Base-by-base conservation (phyloP, 1,140 invertebrate species). In the Macrocentrus cingulum region DNA sequence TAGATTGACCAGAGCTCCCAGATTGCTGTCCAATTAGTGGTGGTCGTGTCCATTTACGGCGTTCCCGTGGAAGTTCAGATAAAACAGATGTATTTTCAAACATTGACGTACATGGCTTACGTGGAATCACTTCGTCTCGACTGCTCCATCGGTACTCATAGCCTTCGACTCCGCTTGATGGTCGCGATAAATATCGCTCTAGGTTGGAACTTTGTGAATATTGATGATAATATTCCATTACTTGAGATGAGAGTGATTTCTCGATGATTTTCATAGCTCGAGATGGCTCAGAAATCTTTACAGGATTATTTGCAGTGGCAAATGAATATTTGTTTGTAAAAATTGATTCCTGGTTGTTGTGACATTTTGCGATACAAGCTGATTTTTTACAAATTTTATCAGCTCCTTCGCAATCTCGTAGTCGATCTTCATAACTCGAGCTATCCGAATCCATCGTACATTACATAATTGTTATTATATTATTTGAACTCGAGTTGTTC, bases 381-480 rank as follows among this genome's bases (percentile, higher is more conserved):
- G 50, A 20, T 50, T 20, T 39, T 22, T 41, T 52, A 22, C 18
- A 11, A 9, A 23, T 36, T 22, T 61, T 48, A 5, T 66, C 50
- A 20, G 66, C 15, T 9, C 44, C 34, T 58, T 70, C 63, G 5
- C 59, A 48, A 23, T 72, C 66, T 49, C 50, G 67, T 51, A 63
- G 20, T 54, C 60, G 51, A 41, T 61, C 64, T 39, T 77, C 73
- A 46, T 69, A 71, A 49, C 70, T 76, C 13, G 72, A 71, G 67
- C 72, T 22, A 71, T 79, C 71, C 66, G 72, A 75, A 56, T 79
- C 73, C 76, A 79, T 77, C 39, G 54, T 68, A n/a, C 20, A n/a
- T 13, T 13, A n/a, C n/a, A n/a, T n/a, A n/a, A n/a, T n/a, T n/a
- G n/a, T n/a, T n/a, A n/a, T n/a, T n/a, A n/a, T n/a, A n/a, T n/a